Evolutionary conservation across 1,140 invertebrate genomes (phyloP), one percentile per base, ranked within the genome.

Genomic region (Drosophila equinoxialis): DNA sequence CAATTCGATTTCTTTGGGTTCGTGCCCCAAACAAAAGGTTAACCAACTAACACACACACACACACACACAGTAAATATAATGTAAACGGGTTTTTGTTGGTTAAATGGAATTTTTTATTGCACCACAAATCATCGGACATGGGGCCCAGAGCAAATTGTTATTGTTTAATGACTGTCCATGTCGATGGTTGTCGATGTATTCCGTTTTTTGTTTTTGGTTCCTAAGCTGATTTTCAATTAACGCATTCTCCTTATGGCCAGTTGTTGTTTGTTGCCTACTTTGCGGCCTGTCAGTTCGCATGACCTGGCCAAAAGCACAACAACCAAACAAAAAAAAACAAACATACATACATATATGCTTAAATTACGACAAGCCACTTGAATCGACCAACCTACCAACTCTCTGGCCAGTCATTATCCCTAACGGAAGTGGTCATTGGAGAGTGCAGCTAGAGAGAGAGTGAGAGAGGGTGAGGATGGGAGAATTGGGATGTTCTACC

Each of bases 91-190:
- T 51, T 51, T 51, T 51, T 23, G 17, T 78, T 77, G 33, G 57
- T 85, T 81, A 85, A 86, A 85, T 85, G 75, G 68, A 37, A 65
- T 71, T 81, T 85, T 86, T 86, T 81, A 81, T 85, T 86, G 71
- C 79, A 86, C 71, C 82, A 85, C 81, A 85, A 85, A 85, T 85
- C 81, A 87, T 86, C 65, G 60, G 45, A 51, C 45, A 51, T 51
- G 17, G 17, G 17, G 14, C 14, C 76, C 14, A 55, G 17, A 48
- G 35, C 35, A 68, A 76, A 76, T 51, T 76, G 74, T 76, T 76
- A 71, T 85, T 81, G 82, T 71, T 74, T 81, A 85, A 84, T 85
- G 78, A 74, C 74, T 78, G 82, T 69, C 85, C 74, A 86, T 78
- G 82, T 69, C 85, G 77, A 85, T 78, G 81, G 30, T 30, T 30